These are phyloP conservation scores for Belgica antarctica DNA, from an alignment of 2,888 invertebrate genomes.

Conservation along the genomic window DNA sequence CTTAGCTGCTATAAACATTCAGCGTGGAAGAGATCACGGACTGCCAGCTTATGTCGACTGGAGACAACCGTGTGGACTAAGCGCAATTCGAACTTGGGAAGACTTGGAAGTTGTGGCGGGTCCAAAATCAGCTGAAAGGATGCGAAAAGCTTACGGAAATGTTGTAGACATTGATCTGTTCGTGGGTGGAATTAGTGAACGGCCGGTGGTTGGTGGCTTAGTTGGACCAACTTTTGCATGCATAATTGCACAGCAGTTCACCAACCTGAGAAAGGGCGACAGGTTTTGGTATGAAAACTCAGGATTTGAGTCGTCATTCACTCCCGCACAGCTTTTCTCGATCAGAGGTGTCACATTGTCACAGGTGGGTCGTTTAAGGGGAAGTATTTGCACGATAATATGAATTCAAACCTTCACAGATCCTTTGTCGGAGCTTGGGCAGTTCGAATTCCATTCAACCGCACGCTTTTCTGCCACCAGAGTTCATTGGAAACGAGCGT, in stretches of 20 bases:
- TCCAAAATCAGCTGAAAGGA: slow-evolving; percentile 61
- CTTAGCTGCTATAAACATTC: slow-evolving; percentile 82
- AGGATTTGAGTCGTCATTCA: slow-evolving; percentile 70
- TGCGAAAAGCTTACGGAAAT: slow-evolving; percentile 63
- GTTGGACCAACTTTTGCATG: slow-evolving; percentile 87
- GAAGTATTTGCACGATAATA: slow-evolving; percentile 60
- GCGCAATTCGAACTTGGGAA: slow-evolving; percentile 64
- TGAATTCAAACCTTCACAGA: slow-evolving; percentile 56
- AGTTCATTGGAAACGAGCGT: slow-evolving; percentile 51
- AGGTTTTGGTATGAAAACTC: slow-evolving; percentile 84
- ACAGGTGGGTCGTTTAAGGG: no score
- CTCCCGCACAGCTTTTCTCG: slow-evolving; percentile 71
- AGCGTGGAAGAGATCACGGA: slow-evolving; percentile 84
- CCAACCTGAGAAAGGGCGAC: slow-evolving; percentile 73
- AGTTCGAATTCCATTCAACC: slow-evolving; percentile 54
- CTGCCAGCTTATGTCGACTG: slow-evolving; percentile 75
- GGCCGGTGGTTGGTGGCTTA: slow-evolving; percentile 73
- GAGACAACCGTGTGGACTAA: slow-evolving; percentile 75
- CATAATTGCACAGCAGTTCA: slow-evolving; percentile 82
- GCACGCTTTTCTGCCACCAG: slow-evolving; percentile 53
- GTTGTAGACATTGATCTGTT: slow-evolving; percentile 83
- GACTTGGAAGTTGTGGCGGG: slow-evolving; percentile 70
- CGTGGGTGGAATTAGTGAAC: slow-evolving; percentile 78
- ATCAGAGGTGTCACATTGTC: slow-evolving; percentile 69
- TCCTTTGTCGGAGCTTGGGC: slow-evolving; percentile 52